Percentiles rank a stretch among this genome's conserved stretches.
Evolutionary conservation across 1,140 invertebrate genomes (phyloP).

Genomic region (Ctenoplectra terminalis): DNA sequence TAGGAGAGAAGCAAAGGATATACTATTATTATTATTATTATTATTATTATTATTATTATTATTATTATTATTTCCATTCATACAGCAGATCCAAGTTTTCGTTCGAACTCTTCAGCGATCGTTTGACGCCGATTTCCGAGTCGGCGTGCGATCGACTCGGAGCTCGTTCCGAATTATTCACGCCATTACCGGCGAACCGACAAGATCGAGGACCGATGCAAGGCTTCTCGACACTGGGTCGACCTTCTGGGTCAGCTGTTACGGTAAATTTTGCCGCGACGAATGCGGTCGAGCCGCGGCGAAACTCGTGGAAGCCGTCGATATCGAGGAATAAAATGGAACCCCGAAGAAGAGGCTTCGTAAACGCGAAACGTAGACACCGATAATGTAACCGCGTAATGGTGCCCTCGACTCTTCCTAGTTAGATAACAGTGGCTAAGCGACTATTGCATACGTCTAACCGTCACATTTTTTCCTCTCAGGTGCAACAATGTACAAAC

Average conservation of each 20-base stretch:
- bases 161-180: slow-evolving; percentile 3
- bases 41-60: too few relatives aligned
- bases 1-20: too few relatives aligned
- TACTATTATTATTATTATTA: too few relatives aligned
- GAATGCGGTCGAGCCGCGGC: neutral
- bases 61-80: too few relatives aligned
- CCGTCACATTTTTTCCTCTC: too few relatives aligned
- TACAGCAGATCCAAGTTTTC: neutral
- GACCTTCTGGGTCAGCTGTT: slow-evolving; percentile 16
- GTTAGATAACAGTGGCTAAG: slow-evolving; percentile 37
- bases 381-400: neutral
- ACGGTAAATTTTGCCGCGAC: slow-evolving; percentile 37
- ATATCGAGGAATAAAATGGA: neutral
- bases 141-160: too few relatives aligned
- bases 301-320: neutral
- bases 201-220: neutral
- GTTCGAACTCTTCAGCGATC: neutral
- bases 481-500: neutral
- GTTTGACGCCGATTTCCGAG: neutral
- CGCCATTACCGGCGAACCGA: slow-evolving; percentile 14
- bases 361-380: slow-evolving; percentile 41
- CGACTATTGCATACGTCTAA: too few relatives aligned
- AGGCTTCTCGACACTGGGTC: neutral
- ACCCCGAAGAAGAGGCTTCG: neutral
- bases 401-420: slow-evolving; percentile 38